Conservation (phyloP, 2,113 vertebrate species). For the Eclectus roratus region DNA sequence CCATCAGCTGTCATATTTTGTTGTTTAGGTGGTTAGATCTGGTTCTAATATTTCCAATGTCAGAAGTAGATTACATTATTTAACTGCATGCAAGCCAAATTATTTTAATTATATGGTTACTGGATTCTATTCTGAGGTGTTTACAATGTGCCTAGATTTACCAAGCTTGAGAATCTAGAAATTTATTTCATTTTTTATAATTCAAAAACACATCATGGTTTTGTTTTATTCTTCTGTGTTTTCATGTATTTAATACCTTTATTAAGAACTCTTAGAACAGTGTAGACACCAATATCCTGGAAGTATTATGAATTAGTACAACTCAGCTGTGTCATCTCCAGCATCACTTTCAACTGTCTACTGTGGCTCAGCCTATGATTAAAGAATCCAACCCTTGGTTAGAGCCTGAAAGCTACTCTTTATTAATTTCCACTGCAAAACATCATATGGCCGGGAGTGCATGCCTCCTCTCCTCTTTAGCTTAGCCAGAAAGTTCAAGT, state of each 20-base stretch:
- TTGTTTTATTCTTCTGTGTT: neutral
- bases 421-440: constrained; percentile 21
- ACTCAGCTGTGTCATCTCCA: neutral
- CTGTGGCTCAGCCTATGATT: neutral
- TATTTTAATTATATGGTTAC: neutral
- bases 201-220: neutral
- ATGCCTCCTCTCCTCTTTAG: neutral
- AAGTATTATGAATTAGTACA: neutral
- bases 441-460: neutral
- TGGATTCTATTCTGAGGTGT: neutral
- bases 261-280: neutral
- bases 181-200: neutral
- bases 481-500: neutral
- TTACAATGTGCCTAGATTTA: neutral
- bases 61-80: neutral
- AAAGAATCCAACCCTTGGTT: neutral
- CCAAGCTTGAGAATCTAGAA: neutral
- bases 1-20: neutral
- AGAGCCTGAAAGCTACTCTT: neutral
- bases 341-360: neutral
- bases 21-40: neutral
- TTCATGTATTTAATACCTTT: neutral
- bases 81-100: neutral
- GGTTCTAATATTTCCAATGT: neutral
- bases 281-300: neutral